These are phyloP conservation scores for Oxygymnocypris stewartii DNA, from an alignment of 2,113 vertebrate genomes.

Conservation along the genomic window DNA sequence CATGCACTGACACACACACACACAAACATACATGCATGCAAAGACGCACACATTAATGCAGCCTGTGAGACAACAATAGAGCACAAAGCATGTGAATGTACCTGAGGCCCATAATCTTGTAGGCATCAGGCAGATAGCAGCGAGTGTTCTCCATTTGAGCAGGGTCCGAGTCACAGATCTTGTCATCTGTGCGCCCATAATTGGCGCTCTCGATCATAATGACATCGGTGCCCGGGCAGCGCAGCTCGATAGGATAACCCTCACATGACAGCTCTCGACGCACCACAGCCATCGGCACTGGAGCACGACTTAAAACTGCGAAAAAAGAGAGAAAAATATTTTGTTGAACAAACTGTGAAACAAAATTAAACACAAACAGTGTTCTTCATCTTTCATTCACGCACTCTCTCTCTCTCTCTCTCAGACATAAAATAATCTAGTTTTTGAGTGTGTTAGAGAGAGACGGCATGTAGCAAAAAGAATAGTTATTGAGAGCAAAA, in stretches of 20 bases:
- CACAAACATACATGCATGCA: neutral
- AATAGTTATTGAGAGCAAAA: neutral
- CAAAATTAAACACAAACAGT: neutral
- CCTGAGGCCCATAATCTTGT: slow-evolving; percentile 99
- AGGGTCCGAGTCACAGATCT: slow-evolving; percentile 98
- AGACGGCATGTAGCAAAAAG: neutral
- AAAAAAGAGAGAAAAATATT: slow-evolving; percentile 25
- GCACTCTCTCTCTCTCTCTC: neutral
- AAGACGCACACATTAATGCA: neutral
- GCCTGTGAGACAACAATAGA: neutral
- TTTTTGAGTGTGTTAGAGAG: neutral
- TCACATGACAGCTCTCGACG: slow-evolving; percentile 98
- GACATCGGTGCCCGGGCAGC: slow-evolving; percentile 97
- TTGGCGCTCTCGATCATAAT: slow-evolving; percentile 99
- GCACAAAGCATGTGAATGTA: slow-evolving; percentile 55
- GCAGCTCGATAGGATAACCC: slow-evolving; percentile 97
- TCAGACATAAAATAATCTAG: slow-evolving; percentile 2
- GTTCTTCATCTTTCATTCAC: slow-evolving; percentile 9
- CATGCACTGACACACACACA: neutral
- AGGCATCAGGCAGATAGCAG: slow-evolving; percentile 97
- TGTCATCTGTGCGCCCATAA: slow-evolving; percentile 97
- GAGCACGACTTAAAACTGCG: slow-evolving; percentile 89
- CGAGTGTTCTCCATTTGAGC: slow-evolving; percentile 99
- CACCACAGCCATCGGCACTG: slow-evolving; percentile 97
- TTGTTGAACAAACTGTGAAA: neutral